Conservation (phyloP, 1,140 invertebrate genomes). For the Macrocentrus cingulum region DNA sequence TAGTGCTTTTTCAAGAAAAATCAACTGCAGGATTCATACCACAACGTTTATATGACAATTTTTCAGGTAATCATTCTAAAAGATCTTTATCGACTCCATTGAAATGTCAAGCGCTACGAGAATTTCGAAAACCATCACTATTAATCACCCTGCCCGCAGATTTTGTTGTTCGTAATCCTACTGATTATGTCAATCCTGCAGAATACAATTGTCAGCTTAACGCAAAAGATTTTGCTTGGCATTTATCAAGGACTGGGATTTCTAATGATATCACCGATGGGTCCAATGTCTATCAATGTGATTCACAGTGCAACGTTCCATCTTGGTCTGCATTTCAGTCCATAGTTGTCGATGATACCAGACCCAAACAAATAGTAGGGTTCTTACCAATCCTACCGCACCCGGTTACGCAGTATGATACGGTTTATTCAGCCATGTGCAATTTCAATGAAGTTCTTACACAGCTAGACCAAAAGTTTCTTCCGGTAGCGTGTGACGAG, state of each 20-base stretch:
- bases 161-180: no score
- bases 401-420: conserved; percentile 5
- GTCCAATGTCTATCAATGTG: no score
- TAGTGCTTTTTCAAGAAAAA: no score
- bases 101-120: no score
- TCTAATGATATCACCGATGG: background rate
- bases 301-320: background rate
- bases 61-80: no score
- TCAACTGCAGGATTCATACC: no score
- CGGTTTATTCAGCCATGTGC: conserved; percentile 10
- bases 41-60: no score
- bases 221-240: background rate
- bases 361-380: conserved; percentile 2
- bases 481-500: conserved; percentile 11
- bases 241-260: background rate
- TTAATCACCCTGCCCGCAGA: no score
- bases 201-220: no score
- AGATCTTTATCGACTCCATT: no score
- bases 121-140: no score
- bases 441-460: conserved; percentile 11
- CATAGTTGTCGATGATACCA: background rate
- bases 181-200: no score
- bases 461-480: conserved; percentile 3
- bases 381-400: conserved; percentile 9
- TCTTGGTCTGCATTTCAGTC: background rate